Conservation (phyloP, 2,797 vertebrate species). For the Pelodytes ibericus region DNA sequence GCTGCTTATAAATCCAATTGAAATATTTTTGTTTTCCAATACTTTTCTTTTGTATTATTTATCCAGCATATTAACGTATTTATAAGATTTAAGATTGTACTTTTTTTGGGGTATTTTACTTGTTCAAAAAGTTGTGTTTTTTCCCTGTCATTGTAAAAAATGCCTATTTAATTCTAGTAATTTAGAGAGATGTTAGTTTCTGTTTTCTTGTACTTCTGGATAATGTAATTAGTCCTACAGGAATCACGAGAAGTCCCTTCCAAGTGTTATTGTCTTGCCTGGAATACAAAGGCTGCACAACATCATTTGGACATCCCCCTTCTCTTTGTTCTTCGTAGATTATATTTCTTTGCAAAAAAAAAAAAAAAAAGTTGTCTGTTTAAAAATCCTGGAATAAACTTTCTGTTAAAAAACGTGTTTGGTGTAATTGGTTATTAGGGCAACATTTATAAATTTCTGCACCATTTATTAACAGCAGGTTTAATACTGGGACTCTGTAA, state of each 20-base stretch:
- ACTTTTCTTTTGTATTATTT: conserved; percentile 88
- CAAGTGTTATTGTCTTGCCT: conserved; percentile 84
- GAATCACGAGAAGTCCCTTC: conserved; percentile 84
- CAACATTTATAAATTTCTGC: no score
- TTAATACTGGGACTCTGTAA: conserved; percentile 14
- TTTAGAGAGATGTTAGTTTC: conserved; percentile 94
- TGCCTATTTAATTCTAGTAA: conserved; percentile 92
- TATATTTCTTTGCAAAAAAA: conserved; percentile 82
- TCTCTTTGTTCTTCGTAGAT: conserved; percentile 92
- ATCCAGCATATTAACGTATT: conserved; percentile 90
- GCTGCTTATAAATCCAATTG: conserved; percentile 95
- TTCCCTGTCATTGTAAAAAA: conserved; percentile 90
- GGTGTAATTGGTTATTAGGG: conserved; percentile 17
- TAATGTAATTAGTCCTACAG: conserved; percentile 92
- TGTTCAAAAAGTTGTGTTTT: conserved; percentile 90
- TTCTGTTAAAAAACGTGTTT: conserved; percentile 87
- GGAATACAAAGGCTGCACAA: conserved; percentile 81
- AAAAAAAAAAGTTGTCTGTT: conserved; percentile 90
- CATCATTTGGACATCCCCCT: conserved; percentile 71
- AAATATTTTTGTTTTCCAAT: conserved; percentile 81
- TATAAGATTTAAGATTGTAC: conserved; percentile 90
- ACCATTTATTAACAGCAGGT: conserved; percentile 16
- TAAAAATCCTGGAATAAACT: conserved; percentile 97
- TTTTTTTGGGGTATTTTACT: conserved; percentile 93
- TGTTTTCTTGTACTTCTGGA: conserved; percentile 92